Percentiles rank a stretch among this genome's conserved stretches.
Evolutionary conservation across 2,113 vertebrate species (phyloP).

Genomic region (Poicephalus meyeri): DNA sequence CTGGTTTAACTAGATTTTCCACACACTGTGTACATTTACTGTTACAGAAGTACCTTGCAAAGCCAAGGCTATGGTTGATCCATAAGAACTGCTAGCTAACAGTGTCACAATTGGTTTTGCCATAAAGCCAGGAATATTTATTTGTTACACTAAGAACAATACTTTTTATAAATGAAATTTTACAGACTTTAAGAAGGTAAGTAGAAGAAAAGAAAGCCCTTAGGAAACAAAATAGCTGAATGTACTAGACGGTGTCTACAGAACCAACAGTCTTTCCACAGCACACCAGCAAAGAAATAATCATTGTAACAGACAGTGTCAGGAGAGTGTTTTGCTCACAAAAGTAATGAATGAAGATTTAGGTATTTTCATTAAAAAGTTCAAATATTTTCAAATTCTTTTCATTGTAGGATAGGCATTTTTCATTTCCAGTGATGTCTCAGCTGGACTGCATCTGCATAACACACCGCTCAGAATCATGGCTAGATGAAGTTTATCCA

Average conservation of each 20-base stretch:
- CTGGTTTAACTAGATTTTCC: constrained; percentile 1
- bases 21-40: not conserved
- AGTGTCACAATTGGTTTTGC: not conserved
- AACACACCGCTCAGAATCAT: not conserved
- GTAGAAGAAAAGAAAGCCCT: not conserved
- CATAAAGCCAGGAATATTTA: not conserved
- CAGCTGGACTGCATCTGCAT: not conserved
- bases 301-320: not conserved
- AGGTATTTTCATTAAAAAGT: not conserved
- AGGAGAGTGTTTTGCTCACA: not conserved
- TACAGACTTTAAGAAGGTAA: not conserved
- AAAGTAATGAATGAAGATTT: not conserved
- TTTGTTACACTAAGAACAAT: not conserved
- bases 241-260: not conserved
- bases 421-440: not conserved
- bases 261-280: not conserved
- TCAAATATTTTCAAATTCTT: not conserved
- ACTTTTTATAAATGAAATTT: not conserved
- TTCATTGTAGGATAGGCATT: not conserved
- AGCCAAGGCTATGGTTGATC: not conserved
- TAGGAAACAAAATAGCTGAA: not conserved
- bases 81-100: not conserved
- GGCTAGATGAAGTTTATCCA: not conserved
- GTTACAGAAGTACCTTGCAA: not conserved
- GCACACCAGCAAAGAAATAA: not conserved